Conservation (phyloP, 2,113 vertebrate species). For the Stictonetta naevosa region DNA sequence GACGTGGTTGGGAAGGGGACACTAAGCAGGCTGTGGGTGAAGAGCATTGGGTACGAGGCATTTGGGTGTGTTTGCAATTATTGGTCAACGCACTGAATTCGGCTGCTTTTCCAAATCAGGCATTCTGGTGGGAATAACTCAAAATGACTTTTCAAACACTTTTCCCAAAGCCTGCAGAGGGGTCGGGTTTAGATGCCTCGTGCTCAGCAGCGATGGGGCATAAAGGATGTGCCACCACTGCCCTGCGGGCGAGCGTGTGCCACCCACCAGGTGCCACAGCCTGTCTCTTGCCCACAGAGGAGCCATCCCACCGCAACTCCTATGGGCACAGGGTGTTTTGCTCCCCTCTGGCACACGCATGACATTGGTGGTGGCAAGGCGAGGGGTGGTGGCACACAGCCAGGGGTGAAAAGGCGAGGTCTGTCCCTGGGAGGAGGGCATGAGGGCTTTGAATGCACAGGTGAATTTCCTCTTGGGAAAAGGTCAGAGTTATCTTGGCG, state of each 20-base stretch:
- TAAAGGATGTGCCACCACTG: background rate
- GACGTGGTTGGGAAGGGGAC: fast-evolving
- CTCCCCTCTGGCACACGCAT: background rate
- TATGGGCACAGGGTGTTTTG: fast-evolving
- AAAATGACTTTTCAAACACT: background rate
- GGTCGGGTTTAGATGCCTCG: fast-evolving
- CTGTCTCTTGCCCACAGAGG: background rate
- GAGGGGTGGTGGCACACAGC: background rate
- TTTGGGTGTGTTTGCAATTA: background rate
- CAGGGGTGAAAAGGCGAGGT: background rate
- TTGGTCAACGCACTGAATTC: background rate
- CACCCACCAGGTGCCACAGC: too few relatives aligned
- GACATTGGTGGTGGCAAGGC: background rate
- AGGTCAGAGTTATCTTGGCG: fast-evolving
- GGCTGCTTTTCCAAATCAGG: background rate
- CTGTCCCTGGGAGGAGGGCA: background rate
- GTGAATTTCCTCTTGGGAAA: background rate
- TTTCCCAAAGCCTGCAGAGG: background rate
- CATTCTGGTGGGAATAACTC: background rate
- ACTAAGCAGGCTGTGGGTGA: background rate
- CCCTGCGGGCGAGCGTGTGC: background rate
- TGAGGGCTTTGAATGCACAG: background rate
- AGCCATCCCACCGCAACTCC: background rate
- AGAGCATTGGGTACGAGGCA: background rate
- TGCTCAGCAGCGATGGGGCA: background rate